A percentile compares a stretch with the other conserved stretches of the same genome.
These are phyloP conservation scores for Clamator glandarius DNA, from an alignment of 2,797 vertebrate genomes.

Conservation along the genomic window DNA sequence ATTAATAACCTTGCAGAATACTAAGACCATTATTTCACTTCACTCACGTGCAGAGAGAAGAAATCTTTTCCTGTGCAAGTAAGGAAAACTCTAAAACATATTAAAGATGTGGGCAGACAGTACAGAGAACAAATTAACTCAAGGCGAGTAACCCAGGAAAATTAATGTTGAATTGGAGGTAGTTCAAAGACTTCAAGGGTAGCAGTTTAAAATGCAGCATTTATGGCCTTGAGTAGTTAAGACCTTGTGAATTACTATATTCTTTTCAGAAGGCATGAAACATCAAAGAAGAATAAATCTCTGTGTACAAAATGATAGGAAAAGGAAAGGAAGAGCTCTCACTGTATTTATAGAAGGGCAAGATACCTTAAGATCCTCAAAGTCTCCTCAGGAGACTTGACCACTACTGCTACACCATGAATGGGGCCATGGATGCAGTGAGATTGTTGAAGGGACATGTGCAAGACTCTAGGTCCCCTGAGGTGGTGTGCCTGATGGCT, in stretches of 20 bases:
- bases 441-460: accelerated
- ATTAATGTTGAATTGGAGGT: background rate
- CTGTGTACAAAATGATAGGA: background rate
- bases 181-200: constrained; percentile 31
- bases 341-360: background rate
- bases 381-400: background rate
- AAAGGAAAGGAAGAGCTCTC: background rate
- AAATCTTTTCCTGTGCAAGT: constrained; percentile 12
- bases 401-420: background rate
- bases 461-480: background rate
- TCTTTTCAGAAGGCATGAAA: background rate
- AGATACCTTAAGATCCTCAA: background rate
- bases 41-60: constrained; percentile 3
- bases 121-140: constrained; percentile 50
- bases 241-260: background rate
- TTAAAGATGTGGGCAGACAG: constrained; percentile 34
- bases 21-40: constrained; percentile 30
- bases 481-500: background rate
- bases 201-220: constrained; percentile 5
- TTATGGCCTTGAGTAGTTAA: constrained; percentile 21
- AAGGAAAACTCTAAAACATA: constrained; percentile 51
- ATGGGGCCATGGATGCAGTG: background rate
- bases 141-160: background rate
- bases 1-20: constrained; percentile 56
- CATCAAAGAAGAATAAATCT: constrained; percentile 22